Evolutionary conservation across 2,797 vertebrate species (phyloP).

Genomic region (Onychomys leucogaster): DNA sequence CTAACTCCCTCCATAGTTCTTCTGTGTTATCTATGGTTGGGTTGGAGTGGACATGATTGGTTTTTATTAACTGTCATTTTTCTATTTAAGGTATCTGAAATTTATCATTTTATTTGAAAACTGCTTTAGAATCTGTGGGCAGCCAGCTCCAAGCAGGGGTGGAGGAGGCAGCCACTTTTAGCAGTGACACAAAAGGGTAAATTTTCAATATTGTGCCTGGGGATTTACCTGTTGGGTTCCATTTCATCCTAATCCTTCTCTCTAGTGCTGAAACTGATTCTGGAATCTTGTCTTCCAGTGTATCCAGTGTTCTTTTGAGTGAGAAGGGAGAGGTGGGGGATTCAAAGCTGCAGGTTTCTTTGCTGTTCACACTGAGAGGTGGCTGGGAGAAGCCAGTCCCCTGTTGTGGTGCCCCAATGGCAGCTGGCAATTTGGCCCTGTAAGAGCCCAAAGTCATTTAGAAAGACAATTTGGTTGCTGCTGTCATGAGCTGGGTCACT

Average conservation of each 20-base stretch:
- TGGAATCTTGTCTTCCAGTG: conserved; percentile 18
- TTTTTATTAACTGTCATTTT: conserved; percentile 40
- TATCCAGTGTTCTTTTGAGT: conserved; percentile 15
- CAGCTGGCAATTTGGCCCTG: background rate
- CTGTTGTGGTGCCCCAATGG: background rate
- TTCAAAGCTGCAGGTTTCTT: background rate
- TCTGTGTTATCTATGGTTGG: conserved; percentile 16
- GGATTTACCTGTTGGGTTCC: conserved; percentile 71
- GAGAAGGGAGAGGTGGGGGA: background rate
- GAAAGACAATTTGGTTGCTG: conserved; percentile 40
- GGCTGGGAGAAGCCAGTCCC: background rate
- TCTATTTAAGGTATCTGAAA: conserved; percentile 13
- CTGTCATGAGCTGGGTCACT: background rate
- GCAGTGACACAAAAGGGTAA: conserved; percentile 30
- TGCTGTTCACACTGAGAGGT: background rate
- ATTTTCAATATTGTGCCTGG: conserved; percentile 67
- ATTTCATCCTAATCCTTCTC: conserved; percentile 72
- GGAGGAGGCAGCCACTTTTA: conserved; percentile 30
- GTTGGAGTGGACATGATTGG: conserved; percentile 23
- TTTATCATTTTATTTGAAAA: conserved; percentile 53
- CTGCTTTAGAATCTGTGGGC: background rate
- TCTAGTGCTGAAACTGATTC: conserved; percentile 64
- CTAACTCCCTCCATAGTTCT: background rate
- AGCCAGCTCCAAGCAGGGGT: background rate
- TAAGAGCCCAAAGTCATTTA: background rate